These are phyloP conservation scores for Sternotherus odoratus DNA, from an alignment of 2,797 vertebrate genomes.

Conservation along the genomic window DNA sequence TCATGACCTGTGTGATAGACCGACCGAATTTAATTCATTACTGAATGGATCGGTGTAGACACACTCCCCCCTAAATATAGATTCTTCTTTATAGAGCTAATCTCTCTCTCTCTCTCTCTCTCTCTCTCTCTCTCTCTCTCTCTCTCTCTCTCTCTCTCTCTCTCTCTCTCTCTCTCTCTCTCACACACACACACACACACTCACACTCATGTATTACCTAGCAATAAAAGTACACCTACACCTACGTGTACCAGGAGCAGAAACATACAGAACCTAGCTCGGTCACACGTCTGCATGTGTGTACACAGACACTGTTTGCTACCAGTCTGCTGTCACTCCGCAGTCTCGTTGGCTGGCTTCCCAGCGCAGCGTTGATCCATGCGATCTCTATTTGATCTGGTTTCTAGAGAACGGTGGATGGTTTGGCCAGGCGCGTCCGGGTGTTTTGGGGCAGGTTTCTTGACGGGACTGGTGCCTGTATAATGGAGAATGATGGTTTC, in stretches of 20 bases:
- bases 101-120: neutral
- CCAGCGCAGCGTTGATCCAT: too few species aligned
- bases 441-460: neutral
- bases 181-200: too few species aligned
- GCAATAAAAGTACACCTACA: neutral
- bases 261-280: neutral
- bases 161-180: too few species aligned
- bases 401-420: neutral
- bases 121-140: too few species aligned
- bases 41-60: too few species aligned
- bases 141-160: too few species aligned
- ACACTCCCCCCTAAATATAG: neutral
- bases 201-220: neutral
- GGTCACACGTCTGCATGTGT: neutral
- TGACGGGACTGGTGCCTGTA: neutral
- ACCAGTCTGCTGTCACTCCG: too few species aligned
- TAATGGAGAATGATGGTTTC: neutral
- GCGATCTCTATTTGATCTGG: too few species aligned
- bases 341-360: too few species aligned
- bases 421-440: neutral
- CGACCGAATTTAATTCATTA: too few species aligned
- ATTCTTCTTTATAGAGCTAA: rapidly evolving
- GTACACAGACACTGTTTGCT: neutral
- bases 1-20: neutral
- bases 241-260: neutral